These are phyloP conservation scores for Tethya wilhelma DNA, from an alignment of 37 sponge, comb jelly and placozoan genomes.

Conservation along the genomic window DNA sequence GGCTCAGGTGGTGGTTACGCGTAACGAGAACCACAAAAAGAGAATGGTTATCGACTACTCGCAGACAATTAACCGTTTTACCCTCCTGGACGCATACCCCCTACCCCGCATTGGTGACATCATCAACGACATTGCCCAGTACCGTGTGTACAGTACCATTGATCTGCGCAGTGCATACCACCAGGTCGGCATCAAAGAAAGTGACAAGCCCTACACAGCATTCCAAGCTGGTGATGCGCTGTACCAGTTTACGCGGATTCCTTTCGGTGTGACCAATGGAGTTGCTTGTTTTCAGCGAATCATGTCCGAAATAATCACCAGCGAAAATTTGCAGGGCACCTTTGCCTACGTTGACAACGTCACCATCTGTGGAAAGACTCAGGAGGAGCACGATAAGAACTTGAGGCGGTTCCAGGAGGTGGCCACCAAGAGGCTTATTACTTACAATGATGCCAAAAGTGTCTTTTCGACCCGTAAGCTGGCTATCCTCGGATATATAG, in stretches of 20 bases:
- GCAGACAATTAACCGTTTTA: constrained; percentile 23
- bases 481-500: not conserved
- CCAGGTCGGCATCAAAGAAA: not conserved
- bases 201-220: not conserved
- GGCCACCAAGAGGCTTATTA: not conserved
- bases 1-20: constrained; percentile 20
- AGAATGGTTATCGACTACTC: constrained; percentile 13
- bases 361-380: constrained; percentile 1
- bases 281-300: constrained; percentile 3
- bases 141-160: constrained; percentile 4
- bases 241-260: constrained; percentile 18
- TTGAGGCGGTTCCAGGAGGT: not conserved
- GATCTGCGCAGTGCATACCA: constrained; percentile 13
- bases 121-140: constrained; percentile 7
- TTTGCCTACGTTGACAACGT: constrained; percentile 9
- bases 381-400: constrained; percentile 7
- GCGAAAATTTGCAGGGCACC: not conserved
- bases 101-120: not conserved
- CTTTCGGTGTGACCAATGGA: constrained; percentile 11
- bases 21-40: constrained; percentile 7
- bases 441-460: constrained; percentile 15
- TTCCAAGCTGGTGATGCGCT: constrained; percentile 2
- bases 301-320: not conserved
- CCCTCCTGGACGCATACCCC: constrained; percentile 11
- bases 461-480: not conserved